Conservation (phyloP, 2,113 vertebrate genomes). For the Phoxinus phoxinus region DNA sequence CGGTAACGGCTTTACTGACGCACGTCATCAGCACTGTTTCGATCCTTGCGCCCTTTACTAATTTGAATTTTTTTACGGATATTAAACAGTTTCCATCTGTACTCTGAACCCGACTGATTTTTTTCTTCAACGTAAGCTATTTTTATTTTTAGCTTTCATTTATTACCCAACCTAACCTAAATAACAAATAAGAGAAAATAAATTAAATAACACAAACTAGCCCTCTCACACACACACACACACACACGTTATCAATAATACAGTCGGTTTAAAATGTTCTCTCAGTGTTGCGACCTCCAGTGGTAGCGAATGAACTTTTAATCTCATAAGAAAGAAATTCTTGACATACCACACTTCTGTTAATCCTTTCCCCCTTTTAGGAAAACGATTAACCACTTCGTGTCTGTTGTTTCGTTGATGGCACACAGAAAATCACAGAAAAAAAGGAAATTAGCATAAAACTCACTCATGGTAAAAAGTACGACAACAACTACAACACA, state of each 20-base stretch:
- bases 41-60: not conserved
- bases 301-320: conserved; percentile 30
- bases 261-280: not conserved
- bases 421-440: not conserved
- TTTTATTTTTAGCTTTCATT: not conserved
- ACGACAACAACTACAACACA: not conserved
- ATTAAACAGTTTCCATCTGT: not conserved
- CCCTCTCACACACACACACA: not conserved
- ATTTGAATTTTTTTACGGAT: too few species aligned
- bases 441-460: not conserved
- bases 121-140: not conserved
- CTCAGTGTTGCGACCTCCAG: conserved; percentile 25
- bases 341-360: conserved; percentile 50
- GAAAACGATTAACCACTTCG: conserved; percentile 34
- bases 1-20: not conserved
- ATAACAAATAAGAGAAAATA: not conserved
- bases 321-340: conserved; percentile 48
- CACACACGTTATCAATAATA: not conserved
- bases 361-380: conserved; percentile 48
- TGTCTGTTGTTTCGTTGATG: not conserved
- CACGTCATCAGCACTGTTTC: not conserved
- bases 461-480: not conserved
- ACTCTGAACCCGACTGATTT: not conserved
- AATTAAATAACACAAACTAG: not conserved
- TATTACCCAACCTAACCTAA: too few species aligned